phyloP scores from a whole-genome alignment of 1,140 invertebrate species.

The Nylanderia fulva region DNA sequence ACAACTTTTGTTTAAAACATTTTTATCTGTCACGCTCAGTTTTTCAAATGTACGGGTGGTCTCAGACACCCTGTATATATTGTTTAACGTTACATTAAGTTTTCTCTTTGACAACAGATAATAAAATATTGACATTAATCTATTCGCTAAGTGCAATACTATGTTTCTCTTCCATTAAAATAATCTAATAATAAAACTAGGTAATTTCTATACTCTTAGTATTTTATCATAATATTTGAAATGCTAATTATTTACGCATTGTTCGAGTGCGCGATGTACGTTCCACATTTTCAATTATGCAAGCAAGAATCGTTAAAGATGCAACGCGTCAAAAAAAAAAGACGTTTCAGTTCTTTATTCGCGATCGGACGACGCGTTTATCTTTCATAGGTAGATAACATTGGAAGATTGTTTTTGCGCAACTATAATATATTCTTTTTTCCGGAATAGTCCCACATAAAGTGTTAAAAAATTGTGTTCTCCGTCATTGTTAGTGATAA shows the following conservation, averaged over 20 bases:
- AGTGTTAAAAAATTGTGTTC: no score
- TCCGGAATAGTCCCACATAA: no score
- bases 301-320: conserved; percentile 11
- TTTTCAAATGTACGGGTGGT: no score
- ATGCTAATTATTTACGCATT: conserved; percentile 14
- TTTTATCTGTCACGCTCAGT: no score
- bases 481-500: no score
- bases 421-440: neutral
- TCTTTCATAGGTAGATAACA: neutral
- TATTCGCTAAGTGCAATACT: neutral
- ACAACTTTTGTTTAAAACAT: no score
- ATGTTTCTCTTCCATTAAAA: neutral
- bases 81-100: neutral
- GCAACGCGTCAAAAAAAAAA: neutral
- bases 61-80: no score
- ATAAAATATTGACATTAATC: neutral
- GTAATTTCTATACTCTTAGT: neutral
- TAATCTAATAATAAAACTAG: neutral
- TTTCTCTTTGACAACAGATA: neutral
- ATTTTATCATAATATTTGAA: conserved; percentile 3
- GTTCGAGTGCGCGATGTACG: neutral
- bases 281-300: neutral
- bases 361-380: neutral
- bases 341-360: neutral
- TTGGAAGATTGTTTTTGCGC: neutral